phyloP scores from a whole-genome alignment of 2,113 vertebrate genomes.

The Chelonoidis abingdonii region DNA sequence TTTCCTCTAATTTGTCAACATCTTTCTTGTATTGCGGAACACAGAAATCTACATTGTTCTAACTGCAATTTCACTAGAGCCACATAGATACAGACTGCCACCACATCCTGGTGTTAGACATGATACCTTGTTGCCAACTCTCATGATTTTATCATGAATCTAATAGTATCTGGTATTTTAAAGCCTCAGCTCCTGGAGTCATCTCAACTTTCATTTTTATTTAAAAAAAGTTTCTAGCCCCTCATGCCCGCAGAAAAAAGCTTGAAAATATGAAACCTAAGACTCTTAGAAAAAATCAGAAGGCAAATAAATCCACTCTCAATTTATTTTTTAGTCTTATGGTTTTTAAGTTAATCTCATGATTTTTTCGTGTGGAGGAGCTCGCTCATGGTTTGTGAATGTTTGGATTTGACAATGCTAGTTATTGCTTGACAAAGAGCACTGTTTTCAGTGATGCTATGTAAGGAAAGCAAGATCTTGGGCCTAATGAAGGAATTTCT shows the following conservation, averaged over 20 bases:
- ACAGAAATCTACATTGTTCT: background rate
- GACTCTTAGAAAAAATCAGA: background rate
- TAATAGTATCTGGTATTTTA: background rate
- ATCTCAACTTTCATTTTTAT: slow-evolving; percentile 12
- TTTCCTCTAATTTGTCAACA: background rate
- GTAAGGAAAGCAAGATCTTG: no score
- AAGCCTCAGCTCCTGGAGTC: background rate
- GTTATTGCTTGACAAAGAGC: no score
- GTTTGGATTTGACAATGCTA: no score
- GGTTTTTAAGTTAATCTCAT: background rate
- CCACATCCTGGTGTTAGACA: fast-evolving
- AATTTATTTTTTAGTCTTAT: background rate
- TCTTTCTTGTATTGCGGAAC: background rate
- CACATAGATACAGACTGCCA: background rate
- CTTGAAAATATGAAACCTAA: background rate
- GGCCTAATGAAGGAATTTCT: no score
- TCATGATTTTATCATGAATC: background rate
- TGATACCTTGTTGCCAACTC: background rate
- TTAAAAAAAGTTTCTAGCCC: background rate
- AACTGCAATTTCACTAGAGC: background rate
- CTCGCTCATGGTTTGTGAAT: no score
- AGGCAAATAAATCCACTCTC: background rate
- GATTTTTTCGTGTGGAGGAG: no score
- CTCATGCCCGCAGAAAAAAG: background rate
- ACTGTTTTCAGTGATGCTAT: no score